Evolutionary conservation across 2,113 vertebrate species (phyloP).

Genomic region (Aspiorhynchus laticeps): DNA sequence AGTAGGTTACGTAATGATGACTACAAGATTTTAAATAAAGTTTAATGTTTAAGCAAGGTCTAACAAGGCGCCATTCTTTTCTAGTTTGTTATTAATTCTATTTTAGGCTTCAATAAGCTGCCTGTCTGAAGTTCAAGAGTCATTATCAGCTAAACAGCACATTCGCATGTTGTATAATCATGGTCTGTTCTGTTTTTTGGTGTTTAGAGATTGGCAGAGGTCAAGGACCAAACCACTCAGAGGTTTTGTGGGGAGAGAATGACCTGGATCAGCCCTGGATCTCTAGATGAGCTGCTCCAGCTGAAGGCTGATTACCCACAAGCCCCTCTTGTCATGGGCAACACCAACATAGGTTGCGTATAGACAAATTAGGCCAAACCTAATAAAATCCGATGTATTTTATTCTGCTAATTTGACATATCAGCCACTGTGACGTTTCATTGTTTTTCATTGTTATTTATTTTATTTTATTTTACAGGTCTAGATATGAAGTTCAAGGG

Average conservation of each 20-base stretch:
- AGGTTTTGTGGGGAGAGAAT: conserved; percentile 76
- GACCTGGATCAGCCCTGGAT: conserved; percentile 74
- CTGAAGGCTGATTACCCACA: conserved; percentile 76
- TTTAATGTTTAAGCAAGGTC: background rate
- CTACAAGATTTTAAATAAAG: background rate
- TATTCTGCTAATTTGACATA: background rate
- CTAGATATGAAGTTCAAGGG: conserved; percentile 77
- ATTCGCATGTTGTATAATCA: background rate
- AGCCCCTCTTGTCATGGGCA: conserved; percentile 83
- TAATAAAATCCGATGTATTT: background rate
- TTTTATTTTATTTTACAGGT: conserved; percentile 56
- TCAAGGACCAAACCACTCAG: conserved; percentile 65
- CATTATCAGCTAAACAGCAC: background rate
- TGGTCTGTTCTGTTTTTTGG: conserved; percentile 4
- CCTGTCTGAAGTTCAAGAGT: background rate
- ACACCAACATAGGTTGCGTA: conserved; percentile 79
- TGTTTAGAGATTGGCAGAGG: conserved; percentile 73
- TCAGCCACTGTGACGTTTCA: background rate
- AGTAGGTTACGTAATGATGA: background rate
- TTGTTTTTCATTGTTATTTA: conserved; percentile 15
- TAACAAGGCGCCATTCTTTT: background rate
- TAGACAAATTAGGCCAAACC: background rate
- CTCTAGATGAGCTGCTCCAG: conserved; percentile 78
- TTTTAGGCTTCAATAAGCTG: background rate
- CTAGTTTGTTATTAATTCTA: background rate